phyloP scores from a whole-genome alignment of 2,113 vertebrate genomes.

The Poeciliopsis retropinna region DNA sequence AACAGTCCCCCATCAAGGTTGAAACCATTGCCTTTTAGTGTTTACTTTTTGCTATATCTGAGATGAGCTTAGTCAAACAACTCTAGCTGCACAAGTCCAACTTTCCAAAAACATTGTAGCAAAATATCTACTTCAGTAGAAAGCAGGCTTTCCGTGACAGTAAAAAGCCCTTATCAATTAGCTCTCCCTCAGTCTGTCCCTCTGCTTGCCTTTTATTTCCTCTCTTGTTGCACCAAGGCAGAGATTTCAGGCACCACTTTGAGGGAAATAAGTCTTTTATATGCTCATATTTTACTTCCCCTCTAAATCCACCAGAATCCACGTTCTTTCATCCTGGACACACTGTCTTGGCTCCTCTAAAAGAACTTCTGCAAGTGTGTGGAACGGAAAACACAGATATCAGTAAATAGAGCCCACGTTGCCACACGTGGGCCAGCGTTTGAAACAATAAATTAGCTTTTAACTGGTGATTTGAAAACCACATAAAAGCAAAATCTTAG shows the following conservation, averaged over 20 bases:
- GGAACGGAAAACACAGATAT: slow-evolving; percentile 1
- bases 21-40: slow-evolving; percentile 38
- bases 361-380: slow-evolving; percentile 34
- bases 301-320: slow-evolving; percentile 52
- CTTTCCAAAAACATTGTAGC: slow-evolving; percentile 37
- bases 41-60: slow-evolving; percentile 40
- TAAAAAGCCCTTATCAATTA: slow-evolving; percentile 63
- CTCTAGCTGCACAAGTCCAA: slow-evolving; percentile 41
- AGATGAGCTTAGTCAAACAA: slow-evolving; percentile 34
- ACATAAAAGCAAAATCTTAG: slow-evolving; percentile 27
- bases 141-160: slow-evolving; percentile 43
- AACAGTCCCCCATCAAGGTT: slow-evolving; percentile 27
- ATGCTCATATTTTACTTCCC: slow-evolving; percentile 42
- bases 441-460: slow-evolving; percentile 44
- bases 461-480: slow-evolving; percentile 22
- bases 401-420: background rate
- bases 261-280: slow-evolving; percentile 35
- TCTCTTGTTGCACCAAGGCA: slow-evolving; percentile 14
- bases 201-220: slow-evolving; percentile 23
- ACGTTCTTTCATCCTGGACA: slow-evolving; percentile 57
- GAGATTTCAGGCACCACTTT: slow-evolving; percentile 32
- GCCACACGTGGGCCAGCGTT: slow-evolving; percentile 1
- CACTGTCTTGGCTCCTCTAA: slow-evolving; percentile 33
- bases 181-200: slow-evolving; percentile 25
- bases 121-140: slow-evolving; percentile 45